Evolutionary conservation across 2,113 vertebrate species (phyloP), one percentile per base, ranked within the genome.

Genomic region (Chinchilla lanigera): DNA sequence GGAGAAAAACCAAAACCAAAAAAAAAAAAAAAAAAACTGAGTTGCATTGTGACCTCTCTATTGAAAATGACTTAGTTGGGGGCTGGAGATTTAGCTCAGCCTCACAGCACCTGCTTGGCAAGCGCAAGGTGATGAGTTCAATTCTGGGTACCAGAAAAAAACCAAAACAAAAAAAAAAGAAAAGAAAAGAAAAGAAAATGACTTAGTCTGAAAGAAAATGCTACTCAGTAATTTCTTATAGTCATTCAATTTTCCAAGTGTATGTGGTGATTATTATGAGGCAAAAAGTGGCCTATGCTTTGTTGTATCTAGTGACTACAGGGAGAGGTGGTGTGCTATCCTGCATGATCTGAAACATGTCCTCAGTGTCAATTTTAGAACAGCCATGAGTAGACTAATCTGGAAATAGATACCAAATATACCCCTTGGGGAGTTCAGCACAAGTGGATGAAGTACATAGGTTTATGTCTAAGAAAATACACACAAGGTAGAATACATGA

Each of bases 301-400:
- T 86, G 56, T 4, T 71, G n/a, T 65, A 69, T 47, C 9, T 41
- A 7, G 12, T 73, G 41, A 33, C 61, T 61, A 33, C 5, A 8
- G 9, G 6, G 28, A 80, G 63, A n/a, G 16, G 20, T 5, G 50
- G 16, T 3, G 9, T 33, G 4, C 7, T 0, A 4, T 7, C 28
- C 5, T 2, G 16, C 2, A 3, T 2, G 7, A 44, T 33, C 7
- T 16, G 10, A 0, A 4, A 14, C 20, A 9, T 9, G 33, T 2
- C 35, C 14, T 26, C 38, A 28, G 5, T 5, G n/a, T 17, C n/a
- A 3, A 13, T 0, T 16, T 38, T 11, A 65, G 30, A 89, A 60
- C 8, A 80, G 0, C 9, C 12, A 1, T 5, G 41, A 54, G 10
- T 11, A 54, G 38, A 8, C 12, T n/a, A 1, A 3, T 12, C 17